Percentiles rank a stretch among this genome's conserved stretches.
phyloP scores from a whole-genome alignment of 2,113 vertebrate species.

The Acanthisitta chloris region DNA sequence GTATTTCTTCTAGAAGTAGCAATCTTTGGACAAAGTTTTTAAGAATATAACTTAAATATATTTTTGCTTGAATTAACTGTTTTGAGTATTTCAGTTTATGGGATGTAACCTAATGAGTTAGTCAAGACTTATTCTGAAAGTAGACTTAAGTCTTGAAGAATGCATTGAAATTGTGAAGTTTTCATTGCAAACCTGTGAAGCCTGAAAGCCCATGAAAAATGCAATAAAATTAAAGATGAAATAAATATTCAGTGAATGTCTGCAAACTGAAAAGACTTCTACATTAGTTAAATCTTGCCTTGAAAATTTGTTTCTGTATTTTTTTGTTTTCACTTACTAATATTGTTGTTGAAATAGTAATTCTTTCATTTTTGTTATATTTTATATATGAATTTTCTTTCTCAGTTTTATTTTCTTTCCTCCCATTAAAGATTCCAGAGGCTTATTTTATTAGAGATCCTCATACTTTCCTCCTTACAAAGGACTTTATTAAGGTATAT shows the following conservation, averaged over 20 bases:
- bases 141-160: background rate
- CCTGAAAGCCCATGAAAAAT: background rate
- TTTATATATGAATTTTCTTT: conserved; percentile 5
- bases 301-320: background rate
- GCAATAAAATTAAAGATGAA: background rate
- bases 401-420: conserved; percentile 48
- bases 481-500: conserved; percentile 79
- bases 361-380: background rate
- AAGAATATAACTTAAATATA: background rate
- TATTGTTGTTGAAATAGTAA: background rate
- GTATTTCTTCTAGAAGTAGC: background rate
- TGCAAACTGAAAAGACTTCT: background rate
- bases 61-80: background rate
- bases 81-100: background rate
- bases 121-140: background rate
- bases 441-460: conserved; percentile 83
- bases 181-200: background rate
- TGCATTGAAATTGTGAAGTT: background rate
- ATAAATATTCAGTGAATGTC: background rate
- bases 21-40: background rate
- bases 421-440: conserved; percentile 77
- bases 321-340: background rate
- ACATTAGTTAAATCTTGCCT: too few species aligned
- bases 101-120: background rate
- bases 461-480: conserved; percentile 78